Evolutionary conservation across 2,113 vertebrate species (phyloP).

Genomic region (Syrmaticus mikado): DNA sequence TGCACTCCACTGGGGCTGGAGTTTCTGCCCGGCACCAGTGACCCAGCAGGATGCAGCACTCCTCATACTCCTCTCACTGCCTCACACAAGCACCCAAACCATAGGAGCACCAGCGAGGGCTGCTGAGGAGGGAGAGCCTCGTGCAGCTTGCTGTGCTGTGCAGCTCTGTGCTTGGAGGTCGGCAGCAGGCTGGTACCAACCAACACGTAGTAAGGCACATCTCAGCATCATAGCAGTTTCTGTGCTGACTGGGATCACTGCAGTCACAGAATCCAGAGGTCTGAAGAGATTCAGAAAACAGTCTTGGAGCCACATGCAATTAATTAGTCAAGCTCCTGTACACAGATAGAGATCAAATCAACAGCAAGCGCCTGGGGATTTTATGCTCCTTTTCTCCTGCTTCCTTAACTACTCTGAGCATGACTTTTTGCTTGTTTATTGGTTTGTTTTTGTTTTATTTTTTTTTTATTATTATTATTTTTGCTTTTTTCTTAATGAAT

Average conservation of each 20-base stretch:
- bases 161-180: neutral
- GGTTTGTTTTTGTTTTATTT: no score
- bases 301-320: neutral
- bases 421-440: neutral
- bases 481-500: neutral
- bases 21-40: neutral
- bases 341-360: neutral
- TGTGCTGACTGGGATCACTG: neutral
- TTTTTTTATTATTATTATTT: neutral
- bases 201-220: neutral
- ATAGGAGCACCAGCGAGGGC: rapidly evolving
- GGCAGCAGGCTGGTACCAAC: neutral
- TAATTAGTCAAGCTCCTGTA: neutral
- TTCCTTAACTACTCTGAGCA: neutral
- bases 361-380: neutral
- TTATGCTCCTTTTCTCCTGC: neutral
- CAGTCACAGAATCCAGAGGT: neutral
- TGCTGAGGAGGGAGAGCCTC: neutral
- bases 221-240: neutral
- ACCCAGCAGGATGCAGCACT: neutral
- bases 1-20: rapidly evolving
- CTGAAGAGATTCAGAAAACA: neutral
- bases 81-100: neutral
- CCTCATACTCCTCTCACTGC: neutral
- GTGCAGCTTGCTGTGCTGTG: neutral